Evolutionary conservation across 2,113 vertebrate genomes (phyloP).

Genomic region (Oryctolagus cuniculus): mOryCun1.1 NC_091440.1:115477501-115478000

Average conservation of each 20-base stretch:
- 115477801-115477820: constrained; percentile 14
- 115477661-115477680: neutral
- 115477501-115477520: neutral
- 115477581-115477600: neutral
- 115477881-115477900: neutral
- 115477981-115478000: neutral
- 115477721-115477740: neutral
- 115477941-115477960: too few species aligned
- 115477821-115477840: neutral
- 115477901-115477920: neutral
- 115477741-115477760: neutral
- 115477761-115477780: neutral
- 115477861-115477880: neutral
- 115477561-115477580: neutral
- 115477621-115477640: neutral
- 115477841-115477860: neutral
- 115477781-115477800: neutral
- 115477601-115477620: neutral
- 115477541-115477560: neutral
- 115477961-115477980: neutral
- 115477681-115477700: constrained; percentile 10
- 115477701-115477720: neutral
- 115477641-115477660: neutral
- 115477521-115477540: constrained; percentile 4
- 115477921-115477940: neutral